Evolutionary conservation across 2,113 vertebrate species (phyloP).

Genomic region (Cettia cetti): DNA sequence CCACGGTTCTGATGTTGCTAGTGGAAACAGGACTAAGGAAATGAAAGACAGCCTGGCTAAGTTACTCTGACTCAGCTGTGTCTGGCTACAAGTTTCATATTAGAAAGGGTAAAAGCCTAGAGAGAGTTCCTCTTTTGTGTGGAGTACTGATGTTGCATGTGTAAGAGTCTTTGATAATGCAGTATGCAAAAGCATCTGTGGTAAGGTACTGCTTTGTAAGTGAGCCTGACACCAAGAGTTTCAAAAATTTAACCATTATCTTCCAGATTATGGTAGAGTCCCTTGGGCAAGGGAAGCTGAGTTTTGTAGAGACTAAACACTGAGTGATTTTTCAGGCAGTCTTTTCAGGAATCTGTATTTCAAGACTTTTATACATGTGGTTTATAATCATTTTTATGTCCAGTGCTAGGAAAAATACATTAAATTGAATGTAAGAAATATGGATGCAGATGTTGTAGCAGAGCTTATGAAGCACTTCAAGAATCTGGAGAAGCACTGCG

Average conservation of each 20-base stretch:
- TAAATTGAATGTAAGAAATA: neutral
- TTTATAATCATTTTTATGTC: conserved; percentile 14
- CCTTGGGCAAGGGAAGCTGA: neutral
- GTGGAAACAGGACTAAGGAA: neutral
- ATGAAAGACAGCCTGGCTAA: neutral
- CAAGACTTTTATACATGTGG: neutral
- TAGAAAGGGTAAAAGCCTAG: neutral
- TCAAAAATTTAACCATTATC: neutral
- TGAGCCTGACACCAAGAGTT: neutral
- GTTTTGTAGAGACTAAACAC: neutral
- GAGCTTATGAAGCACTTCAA: conserved; percentile 15
- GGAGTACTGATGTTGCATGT: neutral
- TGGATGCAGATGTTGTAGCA: conserved; percentile 18
- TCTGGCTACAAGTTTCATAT: neutral
- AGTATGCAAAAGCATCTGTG: neutral
- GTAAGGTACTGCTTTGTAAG: neutral
- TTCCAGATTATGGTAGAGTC: neutral
- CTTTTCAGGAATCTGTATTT: conserved; percentile 39
- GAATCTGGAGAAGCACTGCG: conserved; percentile 7
- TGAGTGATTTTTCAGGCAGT: neutral
- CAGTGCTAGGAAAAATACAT: neutral
- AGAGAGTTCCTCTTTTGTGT: neutral
- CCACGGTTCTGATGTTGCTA: neutral
- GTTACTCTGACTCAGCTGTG: neutral
- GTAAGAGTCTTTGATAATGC: neutral